Evolutionary conservation across 1,140 invertebrate species (phyloP).

Genomic region (Listronotus bonariensis): DNA sequence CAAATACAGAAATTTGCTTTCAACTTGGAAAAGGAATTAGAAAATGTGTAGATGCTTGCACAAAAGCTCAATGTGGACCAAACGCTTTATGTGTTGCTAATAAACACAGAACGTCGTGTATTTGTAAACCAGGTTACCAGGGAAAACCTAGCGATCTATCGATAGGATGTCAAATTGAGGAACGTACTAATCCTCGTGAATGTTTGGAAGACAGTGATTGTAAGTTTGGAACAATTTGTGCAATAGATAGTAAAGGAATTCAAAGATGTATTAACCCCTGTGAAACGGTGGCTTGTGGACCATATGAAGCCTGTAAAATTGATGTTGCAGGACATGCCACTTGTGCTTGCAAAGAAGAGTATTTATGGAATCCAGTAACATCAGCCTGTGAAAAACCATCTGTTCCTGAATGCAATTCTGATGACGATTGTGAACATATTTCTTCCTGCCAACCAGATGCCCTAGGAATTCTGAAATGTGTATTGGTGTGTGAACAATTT

Average conservation of each 20-base stretch:
- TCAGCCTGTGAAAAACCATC: constrained; percentile 83
- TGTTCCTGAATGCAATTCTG: constrained; percentile 75
- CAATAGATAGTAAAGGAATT: constrained; percentile 62
- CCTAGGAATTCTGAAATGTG: constrained; percentile 83
- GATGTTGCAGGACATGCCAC: constrained; percentile 68
- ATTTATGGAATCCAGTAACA: constrained; percentile 79
- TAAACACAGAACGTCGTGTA: constrained; percentile 81
- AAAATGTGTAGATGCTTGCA: constrained; percentile 85
- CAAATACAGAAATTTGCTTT: constrained; percentile 82
- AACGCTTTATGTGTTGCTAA: constrained; percentile 84
- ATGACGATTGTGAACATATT: constrained; percentile 71
- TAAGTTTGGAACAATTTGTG: constrained; percentile 64
- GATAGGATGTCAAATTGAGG: constrained; percentile 74
- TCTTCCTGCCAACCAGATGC: constrained; percentile 78
- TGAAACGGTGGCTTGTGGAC: constrained; percentile 75
- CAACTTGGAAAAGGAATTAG: constrained; percentile 74
- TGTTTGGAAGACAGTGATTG: constrained; percentile 78
- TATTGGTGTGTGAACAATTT: constrained; percentile 74
- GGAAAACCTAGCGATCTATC: constrained; percentile 80
- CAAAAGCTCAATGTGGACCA: constrained; percentile 85
- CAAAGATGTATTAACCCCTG: constrained; percentile 78
- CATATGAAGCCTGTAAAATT: constrained; percentile 77
- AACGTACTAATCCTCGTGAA: constrained; percentile 60
- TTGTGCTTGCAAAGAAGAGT: constrained; percentile 77
- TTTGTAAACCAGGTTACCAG: constrained; percentile 78